Evolutionary conservation across 2,888 invertebrate species (phyloP), one percentile per base, ranked within the genome.

Genomic region (Drosophila limbata): DNA sequence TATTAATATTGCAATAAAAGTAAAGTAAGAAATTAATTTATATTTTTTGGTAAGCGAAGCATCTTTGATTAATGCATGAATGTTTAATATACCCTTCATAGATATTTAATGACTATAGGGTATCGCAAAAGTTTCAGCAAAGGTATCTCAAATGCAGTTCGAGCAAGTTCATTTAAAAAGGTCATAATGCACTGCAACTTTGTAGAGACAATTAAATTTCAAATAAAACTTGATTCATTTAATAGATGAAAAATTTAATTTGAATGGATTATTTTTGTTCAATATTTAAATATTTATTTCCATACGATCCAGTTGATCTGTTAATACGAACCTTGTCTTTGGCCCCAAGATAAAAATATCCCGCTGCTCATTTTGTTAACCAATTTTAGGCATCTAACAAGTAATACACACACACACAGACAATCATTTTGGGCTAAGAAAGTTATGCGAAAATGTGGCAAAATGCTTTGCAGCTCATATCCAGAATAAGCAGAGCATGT

Each of bases 381-480:
- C 44, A 56, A 56, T 44, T 56, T 56, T 19, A 44, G 44, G 44
- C 44, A 25, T n/a, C 21, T 50, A 35, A 28, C 21, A 37, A 25
- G 5, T n/a, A 35, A 50, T n/a, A 50, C 33, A 21, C 50, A 52
- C 15, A 50, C 28, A 37, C 55, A 40, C 33, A 56, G n/a, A 15
- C 44, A 35, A 56, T 44, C 19, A 48, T 39, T 44, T 39, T 25
- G 21, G 37, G 39, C 33, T 52, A 33, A 19, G 50, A 45, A 76
- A 76, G 61, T 76, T 73, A 47, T 77, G 62, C 74, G 74, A 77
- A 77, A 77, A 77, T 77, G 74, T 77, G 76, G 69, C 76, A 78
- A 75, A 75, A 61, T 79, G 57, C 61, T 77, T 77, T 75, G 68
- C 79, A 79, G 77, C 77, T 77, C 79, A 75, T 77, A 70, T 71